Evolutionary conservation across 2,888 invertebrate species (phyloP), one percentile per base, ranked within the genome.

Genomic region (Alloplasta piceator): DNA sequence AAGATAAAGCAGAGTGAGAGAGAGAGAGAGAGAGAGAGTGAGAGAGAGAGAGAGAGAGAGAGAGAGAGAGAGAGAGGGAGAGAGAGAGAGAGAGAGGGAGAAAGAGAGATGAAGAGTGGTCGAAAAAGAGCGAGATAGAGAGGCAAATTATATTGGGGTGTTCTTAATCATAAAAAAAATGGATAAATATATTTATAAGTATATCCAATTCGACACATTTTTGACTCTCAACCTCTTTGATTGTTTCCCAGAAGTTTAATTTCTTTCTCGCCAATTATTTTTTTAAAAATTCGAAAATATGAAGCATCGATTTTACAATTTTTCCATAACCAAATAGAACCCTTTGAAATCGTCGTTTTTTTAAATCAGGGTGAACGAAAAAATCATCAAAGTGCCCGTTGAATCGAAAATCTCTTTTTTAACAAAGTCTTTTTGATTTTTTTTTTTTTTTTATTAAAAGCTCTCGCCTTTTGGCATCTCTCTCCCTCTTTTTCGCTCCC

Each of bases 1-100:
- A 43, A 77, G 52, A 73, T 73, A 46, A 76, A 82, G 75, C 56
- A 58, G 73, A 50, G 72, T 80, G 58, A 78, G 41, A 70, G n/a
- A 36, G 12, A 43, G 67, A 12, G 46, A 75, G 76, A 60, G 55
- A 73, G 64, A 67, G 72, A 73, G 66, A 83, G 61, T 56, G 6
- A 80, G 61, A 80, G 26, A 81, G 50, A 72, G 56, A 73, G 55
- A 74, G 26, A 68, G 63, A 43, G 55, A 50, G 6, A 63, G 46
- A 78, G 39, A 48, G 16, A 39, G 56, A 61, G n/a, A 55, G 16
- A 70, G 67, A 63, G 46, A 71, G 12, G 38, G 39, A n/a, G 43
- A 36, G 12, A 43, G 67, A 12, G 46, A 75, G 76, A 60, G 55
- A 73, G 64, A 67, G 72, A 73, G 66, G 82, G 61, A 61, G 6